Evolutionary conservation across 2,113 vertebrate genomes (phyloP).

Genomic region (Piprites chloris): DNA sequence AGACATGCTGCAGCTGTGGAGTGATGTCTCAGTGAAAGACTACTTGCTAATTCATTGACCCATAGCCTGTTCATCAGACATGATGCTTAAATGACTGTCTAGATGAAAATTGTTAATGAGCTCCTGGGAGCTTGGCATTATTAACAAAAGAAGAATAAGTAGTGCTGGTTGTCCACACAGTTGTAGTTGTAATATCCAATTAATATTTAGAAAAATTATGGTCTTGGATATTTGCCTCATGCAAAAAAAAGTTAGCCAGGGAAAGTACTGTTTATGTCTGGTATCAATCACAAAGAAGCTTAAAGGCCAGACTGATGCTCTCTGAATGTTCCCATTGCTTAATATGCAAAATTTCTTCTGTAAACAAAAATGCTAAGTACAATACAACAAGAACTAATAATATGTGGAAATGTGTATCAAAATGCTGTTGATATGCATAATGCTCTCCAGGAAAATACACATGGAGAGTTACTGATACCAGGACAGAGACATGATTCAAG

Average conservation of each 20-base stretch:
- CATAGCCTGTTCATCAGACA: not conserved
- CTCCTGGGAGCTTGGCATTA: not conserved
- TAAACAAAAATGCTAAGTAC: not conserved
- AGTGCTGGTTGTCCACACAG: not conserved
- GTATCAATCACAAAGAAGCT: not conserved
- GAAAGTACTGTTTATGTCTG: not conserved
- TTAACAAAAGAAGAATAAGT: not conserved
- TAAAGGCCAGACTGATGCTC: not conserved
- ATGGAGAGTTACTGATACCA: not conserved
- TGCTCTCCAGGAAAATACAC: not conserved
- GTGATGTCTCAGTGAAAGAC: not conserved
- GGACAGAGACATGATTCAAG: not conserved
- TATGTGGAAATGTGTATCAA: not conserved
- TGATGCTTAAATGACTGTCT: conserved; percentile 9
- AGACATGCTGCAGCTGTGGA: not conserved
- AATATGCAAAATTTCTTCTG: not conserved
- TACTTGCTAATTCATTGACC: conserved; percentile 3
- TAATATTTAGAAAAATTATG: not conserved
- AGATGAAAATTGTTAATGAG: conserved; percentile 12
- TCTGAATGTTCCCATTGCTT: not conserved
- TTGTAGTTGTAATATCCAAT: not conserved
- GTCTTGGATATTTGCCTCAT: not conserved
- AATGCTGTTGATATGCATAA: not conserved
- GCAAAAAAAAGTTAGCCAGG: not conserved
- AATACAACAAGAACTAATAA: not conserved